Conservation (phyloP, 2,797 vertebrate species). For the Oophaga sylvatica region DNA sequence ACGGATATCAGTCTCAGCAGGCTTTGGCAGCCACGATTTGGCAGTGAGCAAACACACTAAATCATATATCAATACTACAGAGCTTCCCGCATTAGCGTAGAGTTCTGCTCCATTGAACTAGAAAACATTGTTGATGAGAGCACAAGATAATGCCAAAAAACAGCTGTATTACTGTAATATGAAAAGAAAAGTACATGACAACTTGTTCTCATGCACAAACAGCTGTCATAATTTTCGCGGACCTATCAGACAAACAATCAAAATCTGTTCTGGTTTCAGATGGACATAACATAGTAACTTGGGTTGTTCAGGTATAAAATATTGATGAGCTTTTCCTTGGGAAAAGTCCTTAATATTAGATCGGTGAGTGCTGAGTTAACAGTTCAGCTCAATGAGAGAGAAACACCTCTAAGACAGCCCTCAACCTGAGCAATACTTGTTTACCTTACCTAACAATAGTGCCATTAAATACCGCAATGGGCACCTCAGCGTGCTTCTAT, state of each 20-base stretch:
- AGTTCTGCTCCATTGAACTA: slow-evolving; percentile 52
- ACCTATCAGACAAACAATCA: slow-evolving; percentile 34
- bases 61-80: slow-evolving; percentile 58
- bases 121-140: slow-evolving; percentile 50
- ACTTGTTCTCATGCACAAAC: not conserved
- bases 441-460: too few species aligned
- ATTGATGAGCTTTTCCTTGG: too few species aligned
- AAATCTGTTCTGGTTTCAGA: not conserved
- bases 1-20: slow-evolving; percentile 46
- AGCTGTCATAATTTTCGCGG: slow-evolving; percentile 9
- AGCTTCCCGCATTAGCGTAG: slow-evolving; percentile 20
- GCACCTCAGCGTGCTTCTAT: too few species aligned
- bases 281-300: not conserved
- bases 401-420: too few species aligned
- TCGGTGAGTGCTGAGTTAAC: too few species aligned
- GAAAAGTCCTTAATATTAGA: too few species aligned
- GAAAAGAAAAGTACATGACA: slow-evolving; percentile 17
- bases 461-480: too few species aligned
- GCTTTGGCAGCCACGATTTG: slow-evolving; percentile 53
- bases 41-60: slow-evolving; percentile 51
- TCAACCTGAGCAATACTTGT: too few species aligned
- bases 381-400: too few species aligned
- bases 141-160: slow-evolving; percentile 39
- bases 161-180: slow-evolving; percentile 31
- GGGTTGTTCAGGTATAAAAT: too few species aligned